These are phyloP conservation scores for Chrysaora quinquecirrha DNA, from an alignment of 30 jellyfish, hydroid and myxozoan species.

Conservation along the genomic window DNA sequence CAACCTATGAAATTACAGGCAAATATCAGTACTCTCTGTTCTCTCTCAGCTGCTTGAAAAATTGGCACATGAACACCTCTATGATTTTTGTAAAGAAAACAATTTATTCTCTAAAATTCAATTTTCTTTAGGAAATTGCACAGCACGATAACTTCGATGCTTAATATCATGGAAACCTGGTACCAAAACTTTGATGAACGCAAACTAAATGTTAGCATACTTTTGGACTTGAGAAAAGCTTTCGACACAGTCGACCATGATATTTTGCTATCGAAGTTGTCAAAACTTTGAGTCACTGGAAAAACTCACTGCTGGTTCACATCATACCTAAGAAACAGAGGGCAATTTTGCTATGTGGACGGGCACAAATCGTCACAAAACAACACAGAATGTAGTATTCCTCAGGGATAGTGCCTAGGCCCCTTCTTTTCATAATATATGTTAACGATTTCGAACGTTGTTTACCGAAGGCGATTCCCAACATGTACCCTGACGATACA, in stretches of 20 bases:
- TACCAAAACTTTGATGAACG: constrained; percentile 11
- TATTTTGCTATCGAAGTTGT: constrained; percentile 22
- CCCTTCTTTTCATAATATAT: constrained; percentile 21
- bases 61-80: constrained; percentile 46
- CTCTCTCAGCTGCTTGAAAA: constrained; percentile 30
- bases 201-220: constrained; percentile 26
- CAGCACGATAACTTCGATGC: constrained; percentile 40
- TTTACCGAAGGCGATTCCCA: not conserved
- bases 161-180: constrained; percentile 36
- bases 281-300: constrained; percentile 17
- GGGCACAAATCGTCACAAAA: not conserved
- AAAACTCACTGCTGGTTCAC: constrained; percentile 22
- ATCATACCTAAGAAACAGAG: constrained; percentile 29
- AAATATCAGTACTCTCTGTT: constrained; percentile 33
- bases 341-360: not conserved
- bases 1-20: constrained; percentile 23
- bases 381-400: not conserved
- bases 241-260: no score
- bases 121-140: constrained; percentile 21
- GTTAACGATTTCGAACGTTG: constrained; percentile 32
- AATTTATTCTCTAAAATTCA: constrained; percentile 22
- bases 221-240: constrained; percentile 24
- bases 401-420: constrained; percentile 35
- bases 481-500: not conserved
- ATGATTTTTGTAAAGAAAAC: constrained; percentile 3